phyloP scores from a whole-genome alignment of 2,113 vertebrate genomes.

The Coptodon bakossiorum region DNA sequence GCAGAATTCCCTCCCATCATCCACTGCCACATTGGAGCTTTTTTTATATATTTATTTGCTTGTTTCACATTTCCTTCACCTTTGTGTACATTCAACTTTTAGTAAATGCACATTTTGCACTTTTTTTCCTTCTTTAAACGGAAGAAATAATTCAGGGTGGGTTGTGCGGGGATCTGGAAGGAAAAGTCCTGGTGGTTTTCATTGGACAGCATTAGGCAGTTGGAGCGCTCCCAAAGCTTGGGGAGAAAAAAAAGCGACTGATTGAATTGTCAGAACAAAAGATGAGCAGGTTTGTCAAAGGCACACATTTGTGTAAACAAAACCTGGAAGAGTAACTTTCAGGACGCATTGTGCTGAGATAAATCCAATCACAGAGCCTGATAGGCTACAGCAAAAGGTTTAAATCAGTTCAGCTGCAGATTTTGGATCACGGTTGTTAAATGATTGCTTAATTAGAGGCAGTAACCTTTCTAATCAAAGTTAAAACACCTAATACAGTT shows the following conservation, averaged over 20 bases:
- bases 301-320: neutral
- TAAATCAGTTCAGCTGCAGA: neutral
- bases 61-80: neutral
- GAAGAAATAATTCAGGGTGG: neutral
- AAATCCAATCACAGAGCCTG: neutral
- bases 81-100: neutral
- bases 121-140: neutral
- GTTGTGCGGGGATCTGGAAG: neutral
- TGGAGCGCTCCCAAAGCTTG: neutral
- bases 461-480: neutral
- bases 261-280: neutral
- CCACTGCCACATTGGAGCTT: neutral
- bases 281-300: neutral
- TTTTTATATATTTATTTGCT: neutral
- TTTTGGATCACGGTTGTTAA: neutral
- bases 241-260: neutral
- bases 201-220: neutral
- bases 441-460: neutral
- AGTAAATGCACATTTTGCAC: neutral
- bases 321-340: neutral
- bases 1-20: slow-evolving; percentile 16
- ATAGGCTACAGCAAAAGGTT: neutral
- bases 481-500: neutral
- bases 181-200: neutral
- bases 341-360: neutral